Evolutionary conservation across 2,113 vertebrate genomes (phyloP).

Genomic region (Phrynocephalus versicolor): DNA sequence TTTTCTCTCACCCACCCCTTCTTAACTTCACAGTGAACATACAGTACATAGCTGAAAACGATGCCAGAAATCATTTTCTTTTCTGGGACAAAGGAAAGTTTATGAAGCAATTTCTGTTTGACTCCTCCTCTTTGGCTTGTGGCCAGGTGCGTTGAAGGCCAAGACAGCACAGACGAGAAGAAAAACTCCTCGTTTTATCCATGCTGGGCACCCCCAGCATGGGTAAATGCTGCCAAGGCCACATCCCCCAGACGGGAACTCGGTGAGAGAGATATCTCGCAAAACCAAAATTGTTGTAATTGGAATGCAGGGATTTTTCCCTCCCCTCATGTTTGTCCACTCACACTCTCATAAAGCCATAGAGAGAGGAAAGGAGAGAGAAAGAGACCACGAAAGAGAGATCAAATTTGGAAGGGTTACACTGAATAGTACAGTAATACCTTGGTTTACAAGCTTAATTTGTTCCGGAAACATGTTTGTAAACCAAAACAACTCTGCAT

Average conservation of each 20-base stretch:
- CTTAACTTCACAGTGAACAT: slow-evolving; percentile 50
- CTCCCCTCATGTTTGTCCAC: neutral
- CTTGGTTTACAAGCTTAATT: too few species aligned
- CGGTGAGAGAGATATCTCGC: neutral
- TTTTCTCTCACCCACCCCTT: neutral
- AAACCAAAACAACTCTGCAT: too few species aligned
- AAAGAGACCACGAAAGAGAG: too few species aligned
- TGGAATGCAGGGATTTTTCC: neutral
- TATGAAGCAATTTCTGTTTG: slow-evolving; percentile 51
- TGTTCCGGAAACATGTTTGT: too few species aligned
- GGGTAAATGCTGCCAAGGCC: slow-evolving; percentile 37
- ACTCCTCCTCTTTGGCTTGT: slow-evolving; percentile 12
- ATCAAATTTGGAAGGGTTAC: neutral
- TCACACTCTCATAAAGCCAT: neutral
- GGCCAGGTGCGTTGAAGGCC: slow-evolving; percentile 19
- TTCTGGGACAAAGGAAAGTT: slow-evolving; percentile 55
- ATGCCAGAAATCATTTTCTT: slow-evolving; percentile 55
- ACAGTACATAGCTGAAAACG: slow-evolving; percentile 52
- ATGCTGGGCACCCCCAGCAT: neutral
- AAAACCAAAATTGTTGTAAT: slow-evolving; percentile 6
- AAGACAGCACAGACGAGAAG: slow-evolving; percentile 17
- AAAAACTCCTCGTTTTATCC: slow-evolving; percentile 9
- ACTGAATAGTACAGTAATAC: too few species aligned
- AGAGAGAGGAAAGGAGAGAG: neutral
- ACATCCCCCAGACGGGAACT: slow-evolving; percentile 15